Evolutionary conservation across 2,113 vertebrate genomes (phyloP), one percentile per base, ranked within the genome.

Genomic region (Lepus europaeus): DNA sequence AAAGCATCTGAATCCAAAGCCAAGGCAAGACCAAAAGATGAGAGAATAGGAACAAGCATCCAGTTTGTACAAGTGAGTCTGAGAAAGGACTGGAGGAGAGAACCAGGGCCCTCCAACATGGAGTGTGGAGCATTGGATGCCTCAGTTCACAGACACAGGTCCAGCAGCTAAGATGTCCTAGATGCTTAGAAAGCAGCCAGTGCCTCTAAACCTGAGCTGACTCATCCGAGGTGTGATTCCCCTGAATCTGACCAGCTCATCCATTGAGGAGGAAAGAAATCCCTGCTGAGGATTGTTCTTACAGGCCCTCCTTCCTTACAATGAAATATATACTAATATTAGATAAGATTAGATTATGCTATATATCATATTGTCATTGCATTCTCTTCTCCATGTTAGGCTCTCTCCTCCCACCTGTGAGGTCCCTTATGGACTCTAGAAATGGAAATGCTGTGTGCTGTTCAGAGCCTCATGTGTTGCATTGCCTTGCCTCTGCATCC

Each of bases 151-250:
- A 1, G 13, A 39, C 25, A 10, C 39, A 51, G 31, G 29, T 0
- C 45, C 51, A 63, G 45, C 81, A 66, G 22, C 73, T 56, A 17
- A 31, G 64, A 87, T 64, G 69, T 87, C 33, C 0, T 69, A 13
- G 64, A 33, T 2, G 0, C 19, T 49, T 90, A 94, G 88, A 92
- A 89, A 33, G 53, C 51, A n/a, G 78, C 81, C 85, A 49, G 27
- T 2, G 10, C 45, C n/a, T 78, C 66, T 90, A 25, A 22, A 83
- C 78, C 63, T 39, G 94, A 89, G 88, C 59, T 49, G 73, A 45
- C 82, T 94, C 90, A 70, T 96, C 89, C 95, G 79, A 69, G 95
- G 73, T 96, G 76, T 61, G 74, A 94, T 86, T 93, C 78, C 36
- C 22, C 61, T 69, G 70, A 91, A 85, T 39, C 86, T 93, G 81